These are phyloP conservation scores for Gryllus bimaculatus DNA, from an alignment of 1,140 invertebrate genomes.

Conservation along the genomic window DNA sequence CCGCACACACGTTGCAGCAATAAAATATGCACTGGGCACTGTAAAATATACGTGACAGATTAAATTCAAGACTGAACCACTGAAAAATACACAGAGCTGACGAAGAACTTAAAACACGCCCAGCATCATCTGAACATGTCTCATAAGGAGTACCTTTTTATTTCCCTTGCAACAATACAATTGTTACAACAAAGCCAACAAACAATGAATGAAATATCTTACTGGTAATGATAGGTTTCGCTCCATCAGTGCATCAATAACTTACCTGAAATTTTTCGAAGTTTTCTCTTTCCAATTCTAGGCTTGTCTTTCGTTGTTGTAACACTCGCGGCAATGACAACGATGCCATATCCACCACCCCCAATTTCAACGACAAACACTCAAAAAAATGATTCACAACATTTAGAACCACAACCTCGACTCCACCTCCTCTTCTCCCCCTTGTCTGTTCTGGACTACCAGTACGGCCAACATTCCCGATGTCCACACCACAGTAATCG, in stretches of 20 bases:
- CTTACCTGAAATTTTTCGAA: slow-evolving; percentile 68
- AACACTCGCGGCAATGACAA: slow-evolving; percentile 59
- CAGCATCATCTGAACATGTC: too few relatives aligned
- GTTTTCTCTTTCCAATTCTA: slow-evolving; percentile 61
- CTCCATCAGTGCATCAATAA: background rate
- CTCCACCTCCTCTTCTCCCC: background rate
- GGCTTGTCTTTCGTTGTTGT: slow-evolving; percentile 58
- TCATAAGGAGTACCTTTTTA: too few relatives aligned
- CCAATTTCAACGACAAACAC: background rate
- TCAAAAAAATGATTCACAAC: background rate
- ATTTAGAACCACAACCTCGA: background rate
- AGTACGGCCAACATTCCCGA: too few relatives aligned
- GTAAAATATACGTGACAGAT: background rate
- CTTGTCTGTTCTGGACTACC: background rate
- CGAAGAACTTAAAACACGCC: too few relatives aligned
- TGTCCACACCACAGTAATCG: too few relatives aligned
- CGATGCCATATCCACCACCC: slow-evolving; percentile 49
- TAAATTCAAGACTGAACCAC: background rate
- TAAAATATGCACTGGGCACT: background rate
- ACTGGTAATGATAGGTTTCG: too few relatives aligned
- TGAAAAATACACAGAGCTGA: background rate
- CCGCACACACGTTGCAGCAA: background rate
- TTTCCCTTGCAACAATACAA: too few relatives aligned
- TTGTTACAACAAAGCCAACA: too few relatives aligned
- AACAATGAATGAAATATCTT: too few relatives aligned